These are phyloP conservation scores for Chromis chromis DNA, from an alignment of 2,797 vertebrate species.

Conservation along the genomic window DNA sequence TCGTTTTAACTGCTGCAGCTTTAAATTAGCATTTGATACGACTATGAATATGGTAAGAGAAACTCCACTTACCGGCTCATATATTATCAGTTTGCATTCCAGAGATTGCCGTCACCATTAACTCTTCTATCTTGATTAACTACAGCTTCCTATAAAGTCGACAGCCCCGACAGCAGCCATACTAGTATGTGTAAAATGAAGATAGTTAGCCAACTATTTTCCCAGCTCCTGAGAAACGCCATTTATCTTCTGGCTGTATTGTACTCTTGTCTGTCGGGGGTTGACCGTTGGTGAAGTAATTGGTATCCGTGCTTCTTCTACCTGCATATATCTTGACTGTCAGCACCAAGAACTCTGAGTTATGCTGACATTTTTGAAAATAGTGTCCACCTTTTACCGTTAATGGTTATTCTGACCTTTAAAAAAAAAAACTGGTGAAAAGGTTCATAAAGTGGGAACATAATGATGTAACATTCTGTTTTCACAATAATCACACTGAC, in stretches of 20 bases:
- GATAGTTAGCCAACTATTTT: not conserved
- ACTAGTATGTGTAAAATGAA: slow-evolving; percentile 10
- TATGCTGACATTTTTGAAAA: not conserved
- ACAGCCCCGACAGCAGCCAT: not conserved
- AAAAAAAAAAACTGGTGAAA: slow-evolving; percentile 1
- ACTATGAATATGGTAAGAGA: not conserved
- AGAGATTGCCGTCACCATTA: not conserved
- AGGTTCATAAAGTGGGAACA: slow-evolving; percentile 8
- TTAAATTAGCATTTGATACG: no score
- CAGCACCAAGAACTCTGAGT: not conserved
- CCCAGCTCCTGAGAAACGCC: not conserved
- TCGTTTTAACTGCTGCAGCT: no score
- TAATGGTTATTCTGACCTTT: slow-evolving; percentile 11
- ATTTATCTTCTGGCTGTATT: not conserved
- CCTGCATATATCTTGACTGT: not conserved
- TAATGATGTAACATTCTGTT: slow-evolving; percentile 7
- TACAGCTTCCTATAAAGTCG: slow-evolving; percentile 8
- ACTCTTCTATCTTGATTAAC: slow-evolving; percentile 14
- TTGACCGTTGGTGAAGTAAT: not conserved
- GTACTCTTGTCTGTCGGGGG: not conserved
- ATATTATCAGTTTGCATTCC: slow-evolving; percentile 15
- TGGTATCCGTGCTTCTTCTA: not conserved
- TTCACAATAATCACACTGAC: slow-evolving; percentile 31
- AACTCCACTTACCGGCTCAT: not conserved
- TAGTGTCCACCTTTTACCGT: not conserved